These are phyloP conservation scores for Herminia tarsipennalis DNA, from an alignment of 2,888 invertebrate genomes.

Conservation along the genomic window DNA sequence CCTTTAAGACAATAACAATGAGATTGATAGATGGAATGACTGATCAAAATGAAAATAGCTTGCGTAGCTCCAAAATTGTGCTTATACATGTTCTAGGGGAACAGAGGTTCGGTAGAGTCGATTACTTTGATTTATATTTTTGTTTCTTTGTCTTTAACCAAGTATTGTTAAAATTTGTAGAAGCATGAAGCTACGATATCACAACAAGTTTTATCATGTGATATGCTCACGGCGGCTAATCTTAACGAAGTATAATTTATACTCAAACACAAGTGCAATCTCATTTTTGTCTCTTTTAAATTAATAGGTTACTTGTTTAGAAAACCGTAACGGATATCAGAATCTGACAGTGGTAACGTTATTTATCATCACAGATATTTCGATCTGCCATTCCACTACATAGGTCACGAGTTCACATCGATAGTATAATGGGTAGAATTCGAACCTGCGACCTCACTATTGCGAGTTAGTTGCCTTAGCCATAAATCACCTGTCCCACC, in stretches of 20 bases:
- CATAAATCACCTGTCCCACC: no score
- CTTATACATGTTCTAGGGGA: constrained; percentile 62
- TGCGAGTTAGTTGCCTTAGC: no score
- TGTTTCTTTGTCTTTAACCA: not conserved
- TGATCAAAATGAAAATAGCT: constrained; percentile 75
- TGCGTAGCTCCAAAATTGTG: constrained; percentile 67
- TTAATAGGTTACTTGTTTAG: no score
- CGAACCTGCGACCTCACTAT: no score
- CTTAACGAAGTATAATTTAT: not conserved
- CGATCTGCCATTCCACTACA: no score
- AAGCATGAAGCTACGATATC: not conserved
- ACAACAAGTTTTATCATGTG: not conserved
- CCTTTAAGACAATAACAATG: constrained; percentile 52
- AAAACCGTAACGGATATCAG: no score
- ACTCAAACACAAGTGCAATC: no score
- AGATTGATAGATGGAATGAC: constrained; percentile 75
- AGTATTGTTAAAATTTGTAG: not conserved
- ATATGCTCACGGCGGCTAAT: not conserved
- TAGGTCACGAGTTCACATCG: no score
- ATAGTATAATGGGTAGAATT: no score
- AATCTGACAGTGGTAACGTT: no score
- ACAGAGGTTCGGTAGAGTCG: constrained; percentile 39
- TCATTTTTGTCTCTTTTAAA: no score
- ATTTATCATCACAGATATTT: no score
- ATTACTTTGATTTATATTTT: not conserved